Percentiles rank a stretch among this genome's conserved stretches.
These are phyloP conservation scores for Cremastobaeus sp. DNA, from an alignment of 2,888 invertebrate genomes.

Conservation along the genomic window DNA sequence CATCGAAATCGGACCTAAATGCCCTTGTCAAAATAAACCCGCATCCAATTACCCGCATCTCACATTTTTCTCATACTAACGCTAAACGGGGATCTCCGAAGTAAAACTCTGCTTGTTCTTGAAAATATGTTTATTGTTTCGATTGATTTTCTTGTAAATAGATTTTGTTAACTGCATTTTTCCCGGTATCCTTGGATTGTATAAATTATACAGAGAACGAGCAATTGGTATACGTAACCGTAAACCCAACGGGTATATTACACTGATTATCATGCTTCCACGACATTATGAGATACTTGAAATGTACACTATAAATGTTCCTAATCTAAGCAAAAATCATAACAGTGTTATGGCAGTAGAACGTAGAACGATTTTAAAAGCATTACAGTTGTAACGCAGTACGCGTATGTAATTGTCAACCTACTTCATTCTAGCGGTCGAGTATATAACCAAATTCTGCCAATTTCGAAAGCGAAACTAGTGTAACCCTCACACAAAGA, in stretches of 20 bases:
- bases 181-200: conserved; percentile 10
- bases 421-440: conserved; percentile 40
- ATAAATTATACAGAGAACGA: conserved; percentile 30
- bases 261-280: conserved; percentile 61
- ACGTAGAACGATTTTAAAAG: conserved; percentile 31
- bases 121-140: too few species aligned
- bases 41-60: too few species aligned
- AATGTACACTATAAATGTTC: conserved; percentile 65
- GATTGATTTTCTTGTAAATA: conserved; percentile 30
- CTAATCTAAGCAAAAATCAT: conserved; percentile 60
- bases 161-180: background rate
- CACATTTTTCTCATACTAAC: too few species aligned
- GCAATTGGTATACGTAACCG: conserved; percentile 26
- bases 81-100: conserved; percentile 2
- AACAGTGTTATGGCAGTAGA: conserved; percentile 32
- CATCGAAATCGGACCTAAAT: conserved; percentile 38
- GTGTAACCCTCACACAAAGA: conserved; percentile 12
- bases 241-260: conserved; percentile 8
- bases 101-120: background rate
- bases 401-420: conserved; percentile 45
- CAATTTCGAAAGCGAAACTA: conserved; percentile 38
- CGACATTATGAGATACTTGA: conserved; percentile 56
- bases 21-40: conserved; percentile 1
- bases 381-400: conserved; percentile 36
- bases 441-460: conserved; percentile 43